These are phyloP conservation scores for Trochalopteron elliotii DNA, from an alignment of 2,113 vertebrate genomes.

Conservation along the genomic window DNA sequence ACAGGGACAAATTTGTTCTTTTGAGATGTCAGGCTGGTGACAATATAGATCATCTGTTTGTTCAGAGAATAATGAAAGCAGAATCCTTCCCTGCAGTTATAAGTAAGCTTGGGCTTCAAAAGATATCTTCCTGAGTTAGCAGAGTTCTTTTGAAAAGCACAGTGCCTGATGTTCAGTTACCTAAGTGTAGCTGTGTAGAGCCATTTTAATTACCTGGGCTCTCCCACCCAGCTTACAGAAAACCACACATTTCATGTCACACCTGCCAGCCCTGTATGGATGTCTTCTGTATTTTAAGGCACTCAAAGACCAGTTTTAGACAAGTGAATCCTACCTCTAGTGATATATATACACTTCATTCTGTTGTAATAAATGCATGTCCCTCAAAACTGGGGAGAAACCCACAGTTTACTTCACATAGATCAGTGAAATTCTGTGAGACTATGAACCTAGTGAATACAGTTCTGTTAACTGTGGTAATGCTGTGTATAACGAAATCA, in stretches of 20 bases:
- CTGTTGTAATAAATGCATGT: not conserved
- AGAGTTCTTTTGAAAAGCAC: not conserved
- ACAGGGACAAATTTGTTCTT: not conserved
- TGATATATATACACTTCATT: not conserved
- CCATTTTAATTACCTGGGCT: not conserved
- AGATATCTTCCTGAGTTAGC: not conserved
- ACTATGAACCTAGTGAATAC: not conserved
- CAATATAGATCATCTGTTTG: not conserved
- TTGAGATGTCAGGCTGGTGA: not conserved
- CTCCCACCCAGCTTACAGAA: not conserved
- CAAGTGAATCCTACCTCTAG: not conserved
- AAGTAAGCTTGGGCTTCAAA: not conserved
- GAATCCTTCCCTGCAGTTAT: not conserved
- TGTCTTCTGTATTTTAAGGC: not conserved
- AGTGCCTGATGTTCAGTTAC: not conserved
- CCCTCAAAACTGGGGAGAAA: not conserved
- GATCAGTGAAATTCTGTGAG: not conserved
- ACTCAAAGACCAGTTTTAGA: not conserved
- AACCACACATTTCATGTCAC: not conserved
- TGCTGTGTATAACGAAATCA: not conserved
- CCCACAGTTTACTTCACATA: not conserved
- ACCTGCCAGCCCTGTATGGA: not conserved
- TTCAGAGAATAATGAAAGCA: not conserved
- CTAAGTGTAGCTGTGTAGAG: not conserved
- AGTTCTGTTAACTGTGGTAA: not conserved